phyloP scores from a whole-genome alignment of 37 sponge, comb jelly and placozoan genomes.

The Dysidea cf. avara region DNA sequence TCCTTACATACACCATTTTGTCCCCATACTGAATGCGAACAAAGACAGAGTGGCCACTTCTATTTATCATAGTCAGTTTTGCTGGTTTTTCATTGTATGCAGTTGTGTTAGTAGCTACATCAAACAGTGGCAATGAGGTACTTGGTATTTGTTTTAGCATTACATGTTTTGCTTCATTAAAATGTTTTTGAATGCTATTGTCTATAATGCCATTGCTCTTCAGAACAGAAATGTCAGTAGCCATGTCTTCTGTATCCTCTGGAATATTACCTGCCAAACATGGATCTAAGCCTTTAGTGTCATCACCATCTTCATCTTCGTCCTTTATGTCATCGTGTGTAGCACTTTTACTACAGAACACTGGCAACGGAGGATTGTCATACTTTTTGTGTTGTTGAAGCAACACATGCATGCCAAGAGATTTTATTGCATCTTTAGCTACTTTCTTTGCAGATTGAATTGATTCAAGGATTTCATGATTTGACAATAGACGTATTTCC shows the following conservation, averaged over 20 bases:
- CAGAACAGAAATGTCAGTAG: not conserved
- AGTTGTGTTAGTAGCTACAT: too few species aligned
- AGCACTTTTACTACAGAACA: not conserved
- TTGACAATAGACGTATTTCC: not conserved
- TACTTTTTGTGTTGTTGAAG: not conserved
- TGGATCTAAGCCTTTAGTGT: not conserved
- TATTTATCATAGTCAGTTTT: too few species aligned
- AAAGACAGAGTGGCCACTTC: too few species aligned
- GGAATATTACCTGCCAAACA: not conserved
- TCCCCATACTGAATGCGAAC: too few species aligned
- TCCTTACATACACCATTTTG: too few species aligned
- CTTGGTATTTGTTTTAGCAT: too few species aligned
- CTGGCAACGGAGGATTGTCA: slow-evolving; percentile 18
- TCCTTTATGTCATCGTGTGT: not conserved
- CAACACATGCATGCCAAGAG: slow-evolving; percentile 37
- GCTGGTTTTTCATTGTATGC: too few species aligned
- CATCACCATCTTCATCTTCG: not conserved
- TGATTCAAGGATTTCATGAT: slow-evolving; percentile 6
- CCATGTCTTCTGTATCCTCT: not conserved
- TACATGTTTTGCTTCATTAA: too few species aligned
- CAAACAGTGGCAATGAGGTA: too few species aligned
- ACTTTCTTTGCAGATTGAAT: slow-evolving; percentile 6
- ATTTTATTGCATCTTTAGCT: slow-evolving; percentile 11
- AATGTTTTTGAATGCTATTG: too few species aligned
- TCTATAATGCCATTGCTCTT: too few species aligned